These are phyloP conservation scores for Copidosoma floridanum DNA, from an alignment of 1,140 invertebrate genomes.

Conservation along the genomic window DNA sequence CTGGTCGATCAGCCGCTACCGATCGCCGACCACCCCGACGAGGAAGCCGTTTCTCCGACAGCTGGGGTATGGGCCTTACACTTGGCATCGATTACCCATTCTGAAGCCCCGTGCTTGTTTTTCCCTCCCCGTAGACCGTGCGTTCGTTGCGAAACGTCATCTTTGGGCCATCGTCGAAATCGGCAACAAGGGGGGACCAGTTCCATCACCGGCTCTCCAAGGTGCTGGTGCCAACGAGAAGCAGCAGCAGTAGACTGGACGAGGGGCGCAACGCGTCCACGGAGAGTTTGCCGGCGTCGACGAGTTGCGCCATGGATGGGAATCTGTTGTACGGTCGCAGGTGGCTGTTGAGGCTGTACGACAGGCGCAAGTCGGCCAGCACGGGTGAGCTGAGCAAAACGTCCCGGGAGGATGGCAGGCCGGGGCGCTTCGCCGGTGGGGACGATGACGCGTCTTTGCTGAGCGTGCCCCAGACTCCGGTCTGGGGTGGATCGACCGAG, in stretches of 20 bases:
- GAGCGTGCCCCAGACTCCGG: conserved; percentile 36
- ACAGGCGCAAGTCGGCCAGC: conserved; percentile 49
- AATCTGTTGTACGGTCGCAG: conserved; percentile 21
- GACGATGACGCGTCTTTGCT: conserved; percentile 26
- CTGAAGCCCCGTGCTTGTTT: neutral
- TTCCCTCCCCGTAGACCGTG: neutral
- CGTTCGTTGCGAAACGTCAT: conserved; percentile 43
- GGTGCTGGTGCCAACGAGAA: conserved; percentile 32
- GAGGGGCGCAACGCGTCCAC: conserved; percentile 46
- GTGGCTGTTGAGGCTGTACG: conserved; percentile 32
- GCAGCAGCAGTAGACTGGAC: neutral
- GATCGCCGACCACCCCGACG: no score
- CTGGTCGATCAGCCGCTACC: conserved; percentile 32
- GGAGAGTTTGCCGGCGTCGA: conserved; percentile 42
- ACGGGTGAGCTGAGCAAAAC: conserved; percentile 44
- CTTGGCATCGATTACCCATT: no score
- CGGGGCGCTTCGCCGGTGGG: neutral
- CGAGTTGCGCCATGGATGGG: conserved; percentile 21
- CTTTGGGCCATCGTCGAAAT: conserved; percentile 37
- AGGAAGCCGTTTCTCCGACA: no score
- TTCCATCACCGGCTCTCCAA: conserved; percentile 22
- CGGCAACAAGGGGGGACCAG: neutral
- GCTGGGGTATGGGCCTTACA: no score
- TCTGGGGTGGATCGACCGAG: conserved; percentile 48
- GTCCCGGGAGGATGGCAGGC: neutral